Evolutionary conservation across 2,113 vertebrate genomes (phyloP), one percentile per base, ranked within the genome.

Genomic region (Trichechus manatus): DNA sequence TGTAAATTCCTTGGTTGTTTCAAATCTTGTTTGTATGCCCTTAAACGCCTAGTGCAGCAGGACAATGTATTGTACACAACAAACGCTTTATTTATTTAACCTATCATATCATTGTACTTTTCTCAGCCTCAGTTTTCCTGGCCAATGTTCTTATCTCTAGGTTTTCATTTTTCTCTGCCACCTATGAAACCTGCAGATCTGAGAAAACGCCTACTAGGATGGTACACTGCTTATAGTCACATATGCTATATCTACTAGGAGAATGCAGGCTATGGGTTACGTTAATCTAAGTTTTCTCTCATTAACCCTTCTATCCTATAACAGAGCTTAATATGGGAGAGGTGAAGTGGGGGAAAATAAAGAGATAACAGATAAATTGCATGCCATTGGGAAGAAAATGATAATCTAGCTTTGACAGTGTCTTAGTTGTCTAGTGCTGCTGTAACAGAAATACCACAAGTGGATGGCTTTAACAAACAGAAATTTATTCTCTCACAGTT

Each of bases 1-100:
- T 89, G 56, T 63, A 95, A 93, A 84, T 78, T 95, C 79, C 39
- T 78, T 66, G 31, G 79, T 25, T 96, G 61, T 75, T 82, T 61
- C 33, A 82, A 85, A 78, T 59, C 44, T 42, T 36, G 53, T 53
- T 75, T 44, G 42, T 47, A 9, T 56, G 61, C 29, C n/a, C 25
- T 94, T 75, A 25, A 63, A 82, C 80, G n/a, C 31, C 63, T 11
- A 36, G 1, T 27, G 36, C 22, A 56, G 53, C 15, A 17, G 15
- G 53, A 56, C 53, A n/a, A 23, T 11, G 27, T 56, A 53, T 79
- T 68, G 72, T 7, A 44, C 70, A 36, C 0, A 89, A 42, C 33
- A 91, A 36, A 61, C 36, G 33, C 8, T 74, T 87, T 74, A 44
- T 68, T 86, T 74, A 39, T 72, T 29, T 78, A 50, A 56, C 63